Evolutionary conservation across 2,113 vertebrate genomes (phyloP).

Genomic region (Festucalex cinctus): DNA sequence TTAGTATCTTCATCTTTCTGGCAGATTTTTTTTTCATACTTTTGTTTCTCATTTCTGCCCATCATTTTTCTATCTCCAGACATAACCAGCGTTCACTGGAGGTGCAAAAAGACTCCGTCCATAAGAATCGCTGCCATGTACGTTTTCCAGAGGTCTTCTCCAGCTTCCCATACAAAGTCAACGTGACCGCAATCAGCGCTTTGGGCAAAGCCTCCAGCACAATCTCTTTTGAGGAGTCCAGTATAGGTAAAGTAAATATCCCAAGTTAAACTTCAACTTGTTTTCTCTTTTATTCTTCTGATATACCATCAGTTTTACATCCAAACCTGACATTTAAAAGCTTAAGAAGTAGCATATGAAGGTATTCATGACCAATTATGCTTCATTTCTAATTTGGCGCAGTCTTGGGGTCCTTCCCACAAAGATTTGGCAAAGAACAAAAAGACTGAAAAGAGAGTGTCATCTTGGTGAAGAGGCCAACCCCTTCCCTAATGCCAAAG

Average conservation of each 20-base stretch:
- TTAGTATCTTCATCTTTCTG: not conserved
- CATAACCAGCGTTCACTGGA: conserved; percentile 84
- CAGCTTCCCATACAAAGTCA: conserved; percentile 87
- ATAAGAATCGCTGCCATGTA: conserved; percentile 94
- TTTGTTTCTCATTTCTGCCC: not conserved
- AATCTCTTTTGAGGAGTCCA: conserved; percentile 86
- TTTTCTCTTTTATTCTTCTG: not conserved
- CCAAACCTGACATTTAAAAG: not conserved
- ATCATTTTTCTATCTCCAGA: conserved; percentile 55
- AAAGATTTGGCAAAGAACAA: conserved; percentile 28
- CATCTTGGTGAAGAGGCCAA: conserved; percentile 29
- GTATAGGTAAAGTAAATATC: conserved; percentile 78
- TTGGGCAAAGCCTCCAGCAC: conserved; percentile 81
- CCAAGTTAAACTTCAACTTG: not conserved
- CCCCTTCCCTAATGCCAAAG: conserved; percentile 29
- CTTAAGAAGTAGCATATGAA: conserved; percentile 1
- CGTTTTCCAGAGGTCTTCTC: conserved; percentile 92
- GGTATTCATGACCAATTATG: conserved; percentile 6
- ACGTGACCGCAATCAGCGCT: conserved; percentile 85
- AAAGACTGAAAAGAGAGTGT: conserved; percentile 20
- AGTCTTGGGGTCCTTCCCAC: conserved; percentile 2
- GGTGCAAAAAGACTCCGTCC: conserved; percentile 81
- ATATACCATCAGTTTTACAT: not conserved
- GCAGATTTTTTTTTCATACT: conserved; percentile 2
- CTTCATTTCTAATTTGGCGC: not conserved